These are phyloP conservation scores for Crioceris asparagi DNA, from an alignment of 2,888 invertebrate genomes.

Conservation along the genomic window DNA sequence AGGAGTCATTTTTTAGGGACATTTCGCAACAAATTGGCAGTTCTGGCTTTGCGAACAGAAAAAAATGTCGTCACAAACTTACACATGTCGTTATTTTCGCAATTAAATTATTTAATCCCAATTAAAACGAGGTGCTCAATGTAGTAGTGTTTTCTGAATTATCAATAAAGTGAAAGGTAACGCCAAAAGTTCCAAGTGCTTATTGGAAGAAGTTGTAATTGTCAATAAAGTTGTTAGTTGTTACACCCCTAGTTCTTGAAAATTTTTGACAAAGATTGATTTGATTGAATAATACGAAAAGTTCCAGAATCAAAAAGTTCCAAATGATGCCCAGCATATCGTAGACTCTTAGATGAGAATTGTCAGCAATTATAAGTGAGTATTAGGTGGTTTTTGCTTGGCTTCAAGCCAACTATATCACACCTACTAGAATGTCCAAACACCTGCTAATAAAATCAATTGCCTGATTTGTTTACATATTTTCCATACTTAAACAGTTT, in stretches of 20 bases:
- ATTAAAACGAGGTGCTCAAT: no score
- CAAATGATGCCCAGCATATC: slow-evolving; percentile 18
- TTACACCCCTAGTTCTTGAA: slow-evolving; percentile 30
- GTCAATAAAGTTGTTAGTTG: slow-evolving; percentile 11
- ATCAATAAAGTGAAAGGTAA: no score
- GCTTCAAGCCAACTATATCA: slow-evolving; percentile 32
- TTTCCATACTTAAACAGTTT: no score
- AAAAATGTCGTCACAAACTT: slow-evolving; percentile 37
- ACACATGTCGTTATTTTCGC: slow-evolving; percentile 40
- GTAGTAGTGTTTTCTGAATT: no score
- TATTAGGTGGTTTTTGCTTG: slow-evolving; percentile 34
- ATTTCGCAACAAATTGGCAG: slow-evolving; percentile 17
- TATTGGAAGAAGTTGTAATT: slow-evolving; percentile 13
- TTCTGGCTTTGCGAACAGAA: slow-evolving; percentile 23
- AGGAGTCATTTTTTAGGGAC: slow-evolving; percentile 13
- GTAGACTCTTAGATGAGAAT: slow-evolving; percentile 33
- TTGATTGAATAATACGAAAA: slow-evolving; percentile 20
- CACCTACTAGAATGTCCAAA: slow-evolving; percentile 30
- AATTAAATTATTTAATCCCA: no score
- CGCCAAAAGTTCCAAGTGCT: no score
- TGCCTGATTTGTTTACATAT: slow-evolving; percentile 18
- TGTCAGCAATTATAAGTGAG: slow-evolving; percentile 29
- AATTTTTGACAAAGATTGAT: slow-evolving; percentile 26
- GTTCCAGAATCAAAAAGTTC: slow-evolving; percentile 11
- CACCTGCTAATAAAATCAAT: slow-evolving; percentile 33